Evolutionary conservation across 1,140 invertebrate species (phyloP), one percentile per base, ranked within the genome.

Genomic region (Copidosoma floridanum): DNA sequence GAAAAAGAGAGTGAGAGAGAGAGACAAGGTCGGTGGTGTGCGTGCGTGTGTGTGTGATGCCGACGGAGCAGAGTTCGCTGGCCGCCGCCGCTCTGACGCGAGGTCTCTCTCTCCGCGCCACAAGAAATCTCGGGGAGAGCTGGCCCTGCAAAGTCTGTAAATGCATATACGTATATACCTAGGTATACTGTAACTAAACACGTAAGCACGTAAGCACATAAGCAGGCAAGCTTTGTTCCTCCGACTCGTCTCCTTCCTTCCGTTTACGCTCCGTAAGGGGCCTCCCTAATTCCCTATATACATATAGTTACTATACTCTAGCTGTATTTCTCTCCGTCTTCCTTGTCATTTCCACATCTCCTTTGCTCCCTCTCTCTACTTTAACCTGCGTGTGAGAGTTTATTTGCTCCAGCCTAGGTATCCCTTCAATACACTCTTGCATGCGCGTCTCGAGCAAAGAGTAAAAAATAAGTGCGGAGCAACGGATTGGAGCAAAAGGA

Each of bases 21-120:
- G 38, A 57, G 46, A 65, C 40, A 55, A 7, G 21, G 47, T 29
- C 16, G 18, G 16, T 8, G 18, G 54, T 26, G 43, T 10, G 24
- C 14, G 26, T 16, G 46, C n/a, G 26, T 18, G 24, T n/a, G 40
- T 10, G 26, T 21, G 40, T 21, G 40, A n/a, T n/a, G n/a, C n/a
- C n/a, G n/a, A n/a, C n/a, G n/a, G n/a, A n/a, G 23, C 20, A 50
- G 55, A 50, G 55, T 57, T 57, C 55, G 55, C 55, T 57, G 55
- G 32, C 55, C 55, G 55, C 43, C 16, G 47, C 40, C 38, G n/a
- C 26, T 24, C 38, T 27, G n/a, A 27, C 18, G 7, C 37, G 51
- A 47, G 51, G 50, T 57, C 37, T 51, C 32, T 41, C 20, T 12
- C n/a, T n/a, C n/a, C n/a, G n/a, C n/a, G n/a, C n/a, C n/a, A 18